Percentiles rank a stretch among this genome's conserved stretches.
These are phyloP conservation scores for Hyalella azteca DNA, from an alignment of 2,888 invertebrate species.

Conservation along the genomic window DNA sequence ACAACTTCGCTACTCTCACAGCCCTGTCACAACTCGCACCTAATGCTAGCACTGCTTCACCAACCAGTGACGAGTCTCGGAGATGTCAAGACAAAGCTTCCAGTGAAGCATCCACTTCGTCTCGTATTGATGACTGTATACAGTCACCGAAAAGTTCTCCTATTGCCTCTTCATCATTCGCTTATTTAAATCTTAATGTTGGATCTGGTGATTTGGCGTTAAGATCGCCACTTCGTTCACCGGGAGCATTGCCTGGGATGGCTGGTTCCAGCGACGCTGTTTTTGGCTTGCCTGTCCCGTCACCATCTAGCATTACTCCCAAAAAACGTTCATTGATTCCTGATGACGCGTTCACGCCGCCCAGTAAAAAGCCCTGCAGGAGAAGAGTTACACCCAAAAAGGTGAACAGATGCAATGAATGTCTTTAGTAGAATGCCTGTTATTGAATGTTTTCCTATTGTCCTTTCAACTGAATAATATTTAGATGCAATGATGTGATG, in stretches of 20 bases:
- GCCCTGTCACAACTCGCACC: constrained; percentile 4
- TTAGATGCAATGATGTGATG: too few relatives aligned
- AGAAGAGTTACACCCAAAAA: constrained; percentile 23
- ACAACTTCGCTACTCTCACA: constrained; percentile 23
- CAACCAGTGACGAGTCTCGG: not conserved
- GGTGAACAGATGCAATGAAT: too few relatives aligned
- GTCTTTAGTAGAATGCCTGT: too few relatives aligned
- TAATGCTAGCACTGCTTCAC: not conserved
- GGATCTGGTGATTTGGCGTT: not conserved
- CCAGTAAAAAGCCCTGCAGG: constrained; percentile 8
- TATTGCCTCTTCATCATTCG: not conserved
- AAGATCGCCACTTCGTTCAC: not conserved
- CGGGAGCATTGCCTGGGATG: not conserved
- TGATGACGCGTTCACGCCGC: not conserved
- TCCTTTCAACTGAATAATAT: too few relatives aligned
- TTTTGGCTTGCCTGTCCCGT: not conserved
- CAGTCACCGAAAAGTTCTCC: too few relatives aligned
- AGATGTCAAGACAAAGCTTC: not conserved
- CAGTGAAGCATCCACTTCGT: not conserved
- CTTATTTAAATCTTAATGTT: not conserved
- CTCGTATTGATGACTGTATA: not conserved
- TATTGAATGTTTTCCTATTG: too few relatives aligned
- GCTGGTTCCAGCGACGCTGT: not conserved
- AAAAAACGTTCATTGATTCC: not conserved
- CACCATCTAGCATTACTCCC: not conserved